Evolutionary conservation across 1,140 invertebrate species (phyloP), one percentile per base, ranked within the genome.

Genomic region (Camponotus vicinus): DNA sequence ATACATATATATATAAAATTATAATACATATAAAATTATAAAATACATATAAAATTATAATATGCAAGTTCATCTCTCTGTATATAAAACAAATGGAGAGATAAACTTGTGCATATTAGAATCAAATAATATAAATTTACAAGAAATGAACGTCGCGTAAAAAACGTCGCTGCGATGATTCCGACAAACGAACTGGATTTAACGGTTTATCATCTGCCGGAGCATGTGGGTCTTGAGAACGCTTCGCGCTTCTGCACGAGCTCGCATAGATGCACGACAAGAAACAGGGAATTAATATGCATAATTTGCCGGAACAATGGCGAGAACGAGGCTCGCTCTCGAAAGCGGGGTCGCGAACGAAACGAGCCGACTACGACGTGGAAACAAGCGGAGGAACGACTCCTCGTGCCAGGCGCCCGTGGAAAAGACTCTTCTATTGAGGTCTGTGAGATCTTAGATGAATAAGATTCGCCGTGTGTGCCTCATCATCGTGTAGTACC

Each of bases 281-380:
- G 89, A 88, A 66, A 84, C 84, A 42, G 63, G 49, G 69, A 89
- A 91, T 91, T 91, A 89, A 91, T 90, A 89, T 91, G 85, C 90
- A 91, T 91, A 91, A 91, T 91, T 90, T 91, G 85, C 85, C 61
- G 42, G 77, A 91, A 91, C 90, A 91, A 91, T 90, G 89, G 90
- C 90, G 89, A 91, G 90, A 91, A 91, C 89, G 89, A 85, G 87
- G 89, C 80, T 89, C 85, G 71, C 66, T 89, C 90, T 90, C 86
- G 86, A 91, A 91, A 91, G 89, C 78, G 89, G 87, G 90, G 76
- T 90, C 90, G 89, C 32, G 89, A 88, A 91, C 80, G 77, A 87
- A 82, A 55, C 77, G 59, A 89, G 82, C 76, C 55, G 75, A 70
- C 85, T 78, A 76, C 80, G 76, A 88, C 86, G 89, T 91, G 89